These are phyloP conservation scores for Pitangus sulphuratus DNA, from an alignment of 2,797 vertebrate genomes.

Conservation along the genomic window DNA sequence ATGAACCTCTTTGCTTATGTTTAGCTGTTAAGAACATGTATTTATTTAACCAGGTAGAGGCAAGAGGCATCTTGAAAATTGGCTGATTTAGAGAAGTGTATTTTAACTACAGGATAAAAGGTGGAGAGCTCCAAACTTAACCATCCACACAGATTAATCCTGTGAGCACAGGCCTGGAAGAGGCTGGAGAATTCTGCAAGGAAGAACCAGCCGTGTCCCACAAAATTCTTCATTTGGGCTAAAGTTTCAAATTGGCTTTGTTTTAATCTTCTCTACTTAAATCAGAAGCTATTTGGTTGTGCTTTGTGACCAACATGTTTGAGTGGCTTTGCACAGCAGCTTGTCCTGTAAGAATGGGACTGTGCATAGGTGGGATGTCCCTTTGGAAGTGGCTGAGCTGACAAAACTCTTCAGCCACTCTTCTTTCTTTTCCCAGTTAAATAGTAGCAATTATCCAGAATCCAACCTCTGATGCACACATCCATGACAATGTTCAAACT, in stretches of 20 bases:
- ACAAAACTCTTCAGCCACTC: not conserved
- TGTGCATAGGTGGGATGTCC: accelerated
- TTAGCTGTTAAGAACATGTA: not conserved
- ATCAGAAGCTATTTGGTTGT: not conserved
- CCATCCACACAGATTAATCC: not conserved
- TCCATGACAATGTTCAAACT: not conserved
- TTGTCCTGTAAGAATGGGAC: not conserved
- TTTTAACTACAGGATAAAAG: not conserved
- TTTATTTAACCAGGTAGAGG: not conserved
- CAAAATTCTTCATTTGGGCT: not conserved
- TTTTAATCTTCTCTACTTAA: not conserved
- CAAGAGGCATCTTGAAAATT: not conserved
- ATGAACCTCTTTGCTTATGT: not conserved
- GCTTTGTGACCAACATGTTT: not conserved
- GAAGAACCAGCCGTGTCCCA: not conserved
- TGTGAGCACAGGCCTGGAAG: not conserved
- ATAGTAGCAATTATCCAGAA: not conserved
- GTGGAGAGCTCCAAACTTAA: not conserved
- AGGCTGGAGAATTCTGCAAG: not conserved
- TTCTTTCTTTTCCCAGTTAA: not conserved
- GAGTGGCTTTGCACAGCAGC: not conserved
- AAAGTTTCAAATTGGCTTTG: not conserved
- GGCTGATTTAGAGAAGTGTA: not conserved
- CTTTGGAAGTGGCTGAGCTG: not conserved
- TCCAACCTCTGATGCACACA: not conserved